These are phyloP conservation scores for Pseudomyrmex concolor DNA, from an alignment of 1,140 invertebrate species.

Conservation along the genomic window DNA sequence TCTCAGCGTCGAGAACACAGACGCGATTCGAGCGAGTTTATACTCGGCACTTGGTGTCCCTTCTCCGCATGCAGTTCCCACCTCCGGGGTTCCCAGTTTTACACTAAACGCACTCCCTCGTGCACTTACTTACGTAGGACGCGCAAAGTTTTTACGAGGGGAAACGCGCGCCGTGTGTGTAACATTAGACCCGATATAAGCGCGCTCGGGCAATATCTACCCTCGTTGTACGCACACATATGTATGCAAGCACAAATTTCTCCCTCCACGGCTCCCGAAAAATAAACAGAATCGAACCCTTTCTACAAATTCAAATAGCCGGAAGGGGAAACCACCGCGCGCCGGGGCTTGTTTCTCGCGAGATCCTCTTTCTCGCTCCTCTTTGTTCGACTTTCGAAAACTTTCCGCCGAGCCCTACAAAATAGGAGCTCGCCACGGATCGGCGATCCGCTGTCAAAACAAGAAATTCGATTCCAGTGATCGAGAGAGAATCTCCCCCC, in stretches of 20 bases:
- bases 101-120: conserved; percentile 34
- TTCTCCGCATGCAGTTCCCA: conserved; percentile 35
- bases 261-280: conserved; percentile 68
- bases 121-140: conserved; percentile 63
- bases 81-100: conserved; percentile 37
- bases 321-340: conserved; percentile 62
- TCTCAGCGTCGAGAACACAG: background rate
- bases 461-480: conserved; percentile 79
- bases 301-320: conserved; percentile 80
- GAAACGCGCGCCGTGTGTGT: conserved; percentile 43
- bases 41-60: conserved; percentile 44
- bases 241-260: background rate
- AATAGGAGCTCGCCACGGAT: conserved; percentile 74
- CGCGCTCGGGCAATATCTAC: conserved; percentile 56
- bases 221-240: background rate
- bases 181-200: conserved; percentile 64
- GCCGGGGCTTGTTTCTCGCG: conserved; percentile 28
- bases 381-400: conserved; percentile 71
- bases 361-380: conserved; percentile 38
- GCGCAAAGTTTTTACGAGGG: conserved; percentile 73
- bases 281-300: conserved; percentile 83
- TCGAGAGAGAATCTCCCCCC: conserved; percentile 35
- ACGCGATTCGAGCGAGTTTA: conserved; percentile 37
- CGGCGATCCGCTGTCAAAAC: conserved; percentile 83
- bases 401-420: conserved; percentile 61